These are phyloP conservation scores for Sclerurus mexicanus DNA, from an alignment of 2,113 vertebrate species.

Conservation along the genomic window DNA sequence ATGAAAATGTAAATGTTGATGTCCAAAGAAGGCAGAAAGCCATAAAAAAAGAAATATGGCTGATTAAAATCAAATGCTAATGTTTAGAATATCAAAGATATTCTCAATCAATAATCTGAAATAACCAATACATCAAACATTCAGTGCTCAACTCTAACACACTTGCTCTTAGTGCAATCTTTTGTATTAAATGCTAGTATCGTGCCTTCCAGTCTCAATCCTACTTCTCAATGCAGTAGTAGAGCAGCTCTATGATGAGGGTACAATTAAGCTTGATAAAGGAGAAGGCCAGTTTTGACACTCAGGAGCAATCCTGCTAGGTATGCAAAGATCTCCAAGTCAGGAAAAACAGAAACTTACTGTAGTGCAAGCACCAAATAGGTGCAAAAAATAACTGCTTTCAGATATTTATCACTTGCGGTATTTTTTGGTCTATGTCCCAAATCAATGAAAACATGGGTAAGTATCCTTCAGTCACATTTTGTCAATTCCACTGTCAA, in stretches of 20 bases:
- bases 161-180: neutral
- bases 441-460: neutral
- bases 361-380: neutral
- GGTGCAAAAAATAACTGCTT: neutral
- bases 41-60: neutral
- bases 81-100: neutral
- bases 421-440: neutral
- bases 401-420: neutral
- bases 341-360: neutral
- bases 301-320: neutral
- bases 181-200: neutral
- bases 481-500: neutral
- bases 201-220: neutral
- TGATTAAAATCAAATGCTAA: neutral
- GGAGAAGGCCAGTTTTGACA: neutral
- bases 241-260: neutral
- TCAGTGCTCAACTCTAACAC: neutral
- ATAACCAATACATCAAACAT: neutral
- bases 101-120: neutral
- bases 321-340: neutral
- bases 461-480: neutral
- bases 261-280: neutral
- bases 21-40: neutral
- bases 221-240: neutral
- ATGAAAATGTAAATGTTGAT: neutral